These are phyloP conservation scores for Delia radicum DNA, from an alignment of 1,140 invertebrate genomes.

Conservation along the genomic window DNA sequence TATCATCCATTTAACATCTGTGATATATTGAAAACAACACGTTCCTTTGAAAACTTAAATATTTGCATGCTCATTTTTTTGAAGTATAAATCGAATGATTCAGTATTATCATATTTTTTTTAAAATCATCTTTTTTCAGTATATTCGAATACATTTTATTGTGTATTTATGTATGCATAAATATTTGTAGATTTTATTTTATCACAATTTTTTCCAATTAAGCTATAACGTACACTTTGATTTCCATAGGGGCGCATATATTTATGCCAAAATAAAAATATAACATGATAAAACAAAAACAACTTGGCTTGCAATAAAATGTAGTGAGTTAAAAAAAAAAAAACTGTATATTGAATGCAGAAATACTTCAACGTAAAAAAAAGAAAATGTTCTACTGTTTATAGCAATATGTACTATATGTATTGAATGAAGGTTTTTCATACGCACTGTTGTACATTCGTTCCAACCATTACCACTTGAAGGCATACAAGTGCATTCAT, in stretches of 20 bases:
- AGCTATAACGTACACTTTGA: slow-evolving; percentile 2
- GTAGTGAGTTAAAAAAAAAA: no score
- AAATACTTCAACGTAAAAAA: no score
- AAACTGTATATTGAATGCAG: no score
- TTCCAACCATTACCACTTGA: not conserved
- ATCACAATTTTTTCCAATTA: slow-evolving; percentile 9
- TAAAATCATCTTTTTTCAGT: not conserved
- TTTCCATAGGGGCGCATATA: slow-evolving; percentile 19
- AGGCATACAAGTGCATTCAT: not conserved
- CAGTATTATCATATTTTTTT: not conserved
- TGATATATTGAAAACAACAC: not conserved
- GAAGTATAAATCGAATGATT: no score
- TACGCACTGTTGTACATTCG: not conserved
- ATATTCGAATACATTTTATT: not conserved
- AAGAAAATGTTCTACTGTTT: no score
- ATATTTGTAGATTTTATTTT: not conserved
- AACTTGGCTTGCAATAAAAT: no score
- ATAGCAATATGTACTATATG: no score
- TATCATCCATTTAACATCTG: not conserved
- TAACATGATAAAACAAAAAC: not conserved
- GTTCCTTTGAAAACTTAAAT: not conserved
- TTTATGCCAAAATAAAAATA: slow-evolving; percentile 3
- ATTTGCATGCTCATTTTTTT: not conserved
- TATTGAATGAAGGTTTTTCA: not conserved
- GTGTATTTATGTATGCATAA: not conserved